Evolutionary conservation across 2,888 invertebrate genomes (phyloP).

Genomic region (Epinotia brunnichana): DNA sequence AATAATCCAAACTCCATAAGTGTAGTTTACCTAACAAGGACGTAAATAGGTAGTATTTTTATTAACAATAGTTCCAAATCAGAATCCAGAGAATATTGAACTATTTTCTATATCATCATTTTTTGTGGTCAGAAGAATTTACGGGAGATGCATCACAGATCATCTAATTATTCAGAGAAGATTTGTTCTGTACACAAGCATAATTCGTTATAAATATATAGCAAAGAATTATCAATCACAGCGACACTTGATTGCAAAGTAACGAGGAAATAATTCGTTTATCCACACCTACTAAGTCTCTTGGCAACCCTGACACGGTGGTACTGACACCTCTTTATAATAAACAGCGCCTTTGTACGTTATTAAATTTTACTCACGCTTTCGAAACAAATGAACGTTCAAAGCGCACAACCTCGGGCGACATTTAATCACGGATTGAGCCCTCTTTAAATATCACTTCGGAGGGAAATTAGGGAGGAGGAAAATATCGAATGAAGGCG

Average conservation of each 20-base stretch:
- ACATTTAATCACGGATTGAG: conserved; percentile 35
- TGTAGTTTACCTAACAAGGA: neutral
- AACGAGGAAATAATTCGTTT: conserved; percentile 12
- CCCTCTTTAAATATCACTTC: conserved; percentile 33
- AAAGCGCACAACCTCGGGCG: conserved; percentile 24
- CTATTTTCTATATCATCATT: neutral
- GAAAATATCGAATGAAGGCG: conserved; percentile 42
- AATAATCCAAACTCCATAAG: neutral
- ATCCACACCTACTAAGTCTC: neutral
- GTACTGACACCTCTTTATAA: conserved; percentile 38
- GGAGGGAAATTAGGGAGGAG: conserved; percentile 31
- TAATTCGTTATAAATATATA: neutral
- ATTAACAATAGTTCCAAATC: neutral
- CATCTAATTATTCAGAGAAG: too few relatives aligned
- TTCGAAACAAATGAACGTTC: conserved; percentile 28
- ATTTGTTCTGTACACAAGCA: neutral
- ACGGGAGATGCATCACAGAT: too few relatives aligned
- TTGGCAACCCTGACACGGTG: conserved; percentile 3
- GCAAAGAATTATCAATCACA: conserved; percentile 1
- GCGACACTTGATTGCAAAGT: neutral
- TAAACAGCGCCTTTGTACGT: conserved; percentile 24
- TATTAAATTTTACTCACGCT: conserved; percentile 30
- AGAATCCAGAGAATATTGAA: neutral
- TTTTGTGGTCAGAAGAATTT: neutral
- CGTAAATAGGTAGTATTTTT: neutral